Conservation (phyloP, 2,797 vertebrate species). For the Linurgus olivaceus region DNA sequence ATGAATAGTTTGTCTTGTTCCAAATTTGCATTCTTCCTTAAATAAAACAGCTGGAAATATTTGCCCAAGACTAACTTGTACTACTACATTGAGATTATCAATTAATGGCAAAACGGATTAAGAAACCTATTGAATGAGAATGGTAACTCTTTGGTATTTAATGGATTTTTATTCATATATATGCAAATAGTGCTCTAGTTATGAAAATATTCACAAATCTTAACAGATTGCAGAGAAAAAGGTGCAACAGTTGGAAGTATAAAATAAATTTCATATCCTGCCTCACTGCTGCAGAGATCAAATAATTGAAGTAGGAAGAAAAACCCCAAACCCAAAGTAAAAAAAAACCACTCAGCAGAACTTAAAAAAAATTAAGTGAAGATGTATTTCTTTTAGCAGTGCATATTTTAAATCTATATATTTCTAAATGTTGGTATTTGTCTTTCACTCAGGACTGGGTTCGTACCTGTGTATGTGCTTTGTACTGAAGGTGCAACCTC, state of each 20-base stretch:
- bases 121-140: neutral
- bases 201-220: neutral
- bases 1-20: slow-evolving; percentile 41
- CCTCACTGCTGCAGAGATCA: neutral
- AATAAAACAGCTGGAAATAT: slow-evolving; percentile 7
- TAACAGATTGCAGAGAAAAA: neutral
- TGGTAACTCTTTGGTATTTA: neutral
- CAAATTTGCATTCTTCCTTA: slow-evolving; percentile 21
- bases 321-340: neutral
- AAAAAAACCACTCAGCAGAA: neutral
- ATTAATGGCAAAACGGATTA: neutral
- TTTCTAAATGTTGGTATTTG: neutral
- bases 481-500: neutral
- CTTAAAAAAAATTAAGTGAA: neutral
- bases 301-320: neutral
- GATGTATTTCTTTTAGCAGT: neutral
- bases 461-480: neutral
- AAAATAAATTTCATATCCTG: neutral
- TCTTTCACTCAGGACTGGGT: neutral
- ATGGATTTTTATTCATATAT: neutral
- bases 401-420: neutral
- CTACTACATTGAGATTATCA: neutral
- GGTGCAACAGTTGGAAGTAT: neutral
- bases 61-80: neutral
- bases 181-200: neutral